phyloP scores from a whole-genome alignment of 2,888 invertebrate genomes.

The Busseola fusca region DNA sequence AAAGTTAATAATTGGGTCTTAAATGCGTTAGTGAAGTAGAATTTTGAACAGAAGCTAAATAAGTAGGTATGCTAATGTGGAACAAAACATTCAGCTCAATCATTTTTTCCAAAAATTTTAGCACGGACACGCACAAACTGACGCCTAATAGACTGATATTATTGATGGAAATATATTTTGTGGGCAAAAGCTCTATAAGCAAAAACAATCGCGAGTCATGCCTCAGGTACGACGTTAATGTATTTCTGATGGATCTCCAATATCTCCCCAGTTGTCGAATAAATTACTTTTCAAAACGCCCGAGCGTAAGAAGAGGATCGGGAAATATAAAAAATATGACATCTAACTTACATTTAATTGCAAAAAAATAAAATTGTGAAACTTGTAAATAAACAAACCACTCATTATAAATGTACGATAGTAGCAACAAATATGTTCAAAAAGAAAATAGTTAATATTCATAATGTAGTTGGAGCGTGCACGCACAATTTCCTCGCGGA shows the following conservation, averaged over 20 bases:
- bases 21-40: slow-evolving; percentile 23
- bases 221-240: slow-evolving; percentile 81
- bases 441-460: slow-evolving; percentile 76
- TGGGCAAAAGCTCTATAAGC: slow-evolving; percentile 62
- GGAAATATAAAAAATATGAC: slow-evolving; percentile 38
- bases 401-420: slow-evolving; percentile 38
- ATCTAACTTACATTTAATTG: slow-evolving; percentile 40
- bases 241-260: slow-evolving; percentile 87
- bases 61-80: neutral
- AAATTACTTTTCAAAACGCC: slow-evolving; percentile 73
- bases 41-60: slow-evolving; percentile 15
- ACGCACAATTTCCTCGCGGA: slow-evolving; percentile 85
- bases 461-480: slow-evolving; percentile 69
- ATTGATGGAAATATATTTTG: slow-evolving; percentile 59
- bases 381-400: slow-evolving; percentile 47
- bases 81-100: slow-evolving; percentile 14
- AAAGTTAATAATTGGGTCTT: slow-evolving; percentile 39
- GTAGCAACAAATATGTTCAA: slow-evolving; percentile 54
- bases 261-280: slow-evolving; percentile 79
- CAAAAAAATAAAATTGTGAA: slow-evolving; percentile 22
- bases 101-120: slow-evolving; percentile 17
- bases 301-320: slow-evolving; percentile 46
- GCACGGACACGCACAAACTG: slow-evolving; percentile 6
- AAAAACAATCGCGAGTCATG: slow-evolving; percentile 76
- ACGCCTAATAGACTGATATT: slow-evolving; percentile 32